Percentiles rank a stretch among this genome's conserved stretches.
These are phyloP conservation scores for Eptatretus atami DNA, from an alignment of 2,797 vertebrate genomes.

Conservation along the genomic window DNA sequence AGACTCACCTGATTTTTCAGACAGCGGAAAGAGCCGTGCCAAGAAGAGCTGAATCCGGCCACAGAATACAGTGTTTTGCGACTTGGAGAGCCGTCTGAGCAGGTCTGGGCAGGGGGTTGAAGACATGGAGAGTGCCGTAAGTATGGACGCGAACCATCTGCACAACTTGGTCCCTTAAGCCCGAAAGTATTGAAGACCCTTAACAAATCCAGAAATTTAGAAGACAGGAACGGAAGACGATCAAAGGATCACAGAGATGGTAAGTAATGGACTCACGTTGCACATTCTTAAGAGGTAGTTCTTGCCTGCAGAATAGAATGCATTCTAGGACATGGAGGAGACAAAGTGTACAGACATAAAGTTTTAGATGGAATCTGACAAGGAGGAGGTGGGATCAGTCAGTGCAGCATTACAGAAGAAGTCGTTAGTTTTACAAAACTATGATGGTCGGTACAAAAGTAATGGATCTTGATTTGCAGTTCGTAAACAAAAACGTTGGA, in stretches of 20 bases:
- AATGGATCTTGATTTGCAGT: too few species aligned
- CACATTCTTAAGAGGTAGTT: conserved; percentile 95
- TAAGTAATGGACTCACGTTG: conserved; percentile 30
- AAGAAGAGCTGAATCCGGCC: conserved; percentile 88
- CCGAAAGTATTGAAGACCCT: too few species aligned
- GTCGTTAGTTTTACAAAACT: too few species aligned
- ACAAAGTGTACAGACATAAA: neutral
- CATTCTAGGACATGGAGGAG: conserved; percentile 25
- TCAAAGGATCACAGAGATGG: too few species aligned
- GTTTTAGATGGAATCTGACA: neutral
- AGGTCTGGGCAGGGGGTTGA: conserved; percentile 27
- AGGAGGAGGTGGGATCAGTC: too few species aligned
- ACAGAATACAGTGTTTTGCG: conserved; percentile 93
- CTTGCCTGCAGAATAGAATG: conserved; percentile 85
- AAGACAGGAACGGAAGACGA: too few species aligned
- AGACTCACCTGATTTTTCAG: conserved; percentile 74
- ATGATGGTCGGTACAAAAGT: too few species aligned
- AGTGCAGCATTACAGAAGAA: too few species aligned
- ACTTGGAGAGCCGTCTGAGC: conserved; percentile 68
- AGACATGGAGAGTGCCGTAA: neutral
- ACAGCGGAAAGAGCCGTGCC: conserved; percentile 75
- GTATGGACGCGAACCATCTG: neutral
- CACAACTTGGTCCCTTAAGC: neutral
- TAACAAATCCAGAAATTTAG: too few species aligned
- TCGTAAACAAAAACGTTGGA: too few species aligned